phyloP scores from a whole-genome alignment of 2,888 invertebrate genomes.

The Choristoneura rosaceana region DNA sequence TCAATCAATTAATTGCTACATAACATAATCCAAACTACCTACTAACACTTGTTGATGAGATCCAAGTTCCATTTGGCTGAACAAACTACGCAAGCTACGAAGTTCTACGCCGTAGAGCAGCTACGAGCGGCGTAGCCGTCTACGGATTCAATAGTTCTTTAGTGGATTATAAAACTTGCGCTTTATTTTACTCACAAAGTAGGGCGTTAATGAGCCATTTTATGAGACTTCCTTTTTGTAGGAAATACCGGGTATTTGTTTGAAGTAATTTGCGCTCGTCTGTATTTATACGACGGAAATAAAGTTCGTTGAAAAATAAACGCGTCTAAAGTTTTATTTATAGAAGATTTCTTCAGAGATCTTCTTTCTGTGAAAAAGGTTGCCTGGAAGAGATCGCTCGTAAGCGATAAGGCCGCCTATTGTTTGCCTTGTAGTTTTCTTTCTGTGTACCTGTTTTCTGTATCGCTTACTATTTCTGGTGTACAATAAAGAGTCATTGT shows the following conservation, averaged over 20 bases:
- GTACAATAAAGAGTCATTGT: no score
- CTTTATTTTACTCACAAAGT: slow-evolving; percentile 33
- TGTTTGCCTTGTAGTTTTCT: no score
- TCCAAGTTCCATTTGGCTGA: slow-evolving; percentile 14
- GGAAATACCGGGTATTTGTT: slow-evolving; percentile 5
- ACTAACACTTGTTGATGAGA: slow-evolving; percentile 28
- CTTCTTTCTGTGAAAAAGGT: no score
- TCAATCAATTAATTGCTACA: neutral
- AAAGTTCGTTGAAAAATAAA: neutral
- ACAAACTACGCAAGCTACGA: slow-evolving; percentile 23
- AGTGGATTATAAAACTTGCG: slow-evolving; percentile 39
- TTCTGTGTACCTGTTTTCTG: no score
- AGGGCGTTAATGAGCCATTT: slow-evolving; percentile 28
- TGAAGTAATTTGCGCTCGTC: neutral
- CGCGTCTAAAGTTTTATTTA: neutral
- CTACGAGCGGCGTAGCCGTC: slow-evolving; percentile 39
- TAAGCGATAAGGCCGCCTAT: no score
- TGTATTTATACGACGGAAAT: neutral
- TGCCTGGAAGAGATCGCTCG: no score
- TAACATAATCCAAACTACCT: slow-evolving; percentile 1
- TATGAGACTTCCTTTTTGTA: slow-evolving; percentile 7
- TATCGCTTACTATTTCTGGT: no score
- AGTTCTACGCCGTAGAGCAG: slow-evolving; percentile 33
- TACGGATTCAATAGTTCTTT: slow-evolving; percentile 42
- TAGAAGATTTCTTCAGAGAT: no score